Evolutionary conservation across 1,140 invertebrate species (phyloP).

Genomic region (Cotesia glomerata): DNA sequence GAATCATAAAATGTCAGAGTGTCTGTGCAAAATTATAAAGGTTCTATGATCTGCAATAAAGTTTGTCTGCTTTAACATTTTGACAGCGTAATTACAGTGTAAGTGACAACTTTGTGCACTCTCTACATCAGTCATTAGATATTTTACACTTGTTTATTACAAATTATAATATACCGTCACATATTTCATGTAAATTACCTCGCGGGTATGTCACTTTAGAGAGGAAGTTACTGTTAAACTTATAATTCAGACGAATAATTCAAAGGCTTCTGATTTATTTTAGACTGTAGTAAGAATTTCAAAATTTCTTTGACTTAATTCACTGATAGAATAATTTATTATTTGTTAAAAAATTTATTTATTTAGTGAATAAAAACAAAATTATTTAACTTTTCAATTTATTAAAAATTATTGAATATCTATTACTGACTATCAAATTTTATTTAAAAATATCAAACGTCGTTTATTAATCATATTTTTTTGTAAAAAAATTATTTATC

Average conservation of each 20-base stretch:
- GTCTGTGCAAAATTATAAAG: neutral
- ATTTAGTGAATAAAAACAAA: no score
- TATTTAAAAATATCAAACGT: no score
- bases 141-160: neutral
- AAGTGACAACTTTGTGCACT: conserved; percentile 55
- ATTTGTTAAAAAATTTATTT: no score
- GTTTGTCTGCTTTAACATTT: neutral
- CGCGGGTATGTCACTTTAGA: conserved; percentile 34
- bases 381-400: no score
- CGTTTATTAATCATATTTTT: no score
- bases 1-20: neutral
- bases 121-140: conserved; percentile 41
- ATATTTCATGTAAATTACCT: conserved; percentile 41
- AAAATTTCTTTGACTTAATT: no score
- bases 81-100: conserved; percentile 35
- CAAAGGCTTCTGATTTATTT: neutral
- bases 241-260: neutral
- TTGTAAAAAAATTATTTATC: no score
- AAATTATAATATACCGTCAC: neutral
- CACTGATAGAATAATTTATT: no score
- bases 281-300: no score
- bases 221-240: conserved; percentile 43
- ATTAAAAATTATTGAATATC: no score
- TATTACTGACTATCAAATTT: no score
- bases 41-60: neutral